Evolutionary conservation across 1,140 invertebrate genomes (phyloP), one percentile per base, ranked within the genome.

Genomic region (Bradysia coprophila): DNA sequence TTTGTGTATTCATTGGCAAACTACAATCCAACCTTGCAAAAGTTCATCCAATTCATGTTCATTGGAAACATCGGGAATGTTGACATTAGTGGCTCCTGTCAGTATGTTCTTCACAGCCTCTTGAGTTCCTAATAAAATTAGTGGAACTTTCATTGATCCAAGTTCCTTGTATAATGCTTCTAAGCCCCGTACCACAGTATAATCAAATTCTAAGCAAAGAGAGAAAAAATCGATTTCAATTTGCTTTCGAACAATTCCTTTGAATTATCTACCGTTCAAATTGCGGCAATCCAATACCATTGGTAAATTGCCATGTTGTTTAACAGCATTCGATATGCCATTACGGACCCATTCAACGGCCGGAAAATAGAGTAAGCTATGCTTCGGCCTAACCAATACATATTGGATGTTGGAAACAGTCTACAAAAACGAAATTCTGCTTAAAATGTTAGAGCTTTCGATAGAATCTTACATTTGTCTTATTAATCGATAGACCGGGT

Each of bases 301-400:
- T 1, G 82, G 82, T 40, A 85, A 64, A 5, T 71, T 75, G 20
- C 75, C 79, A 49, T 78, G 69, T 42, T 72, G 75, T 38, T 73
- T 64, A 1, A 78, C 75, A 1, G 75, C 78, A 55, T 81, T 76
- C 32, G 72, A 78, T 5, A 91, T 76, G 18, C 72, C 78, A 8
- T 76, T 69, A 43, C 83, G 71, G 15, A 90, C 75, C 56, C 87
- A 89, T 51, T 92, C 88, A 10, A 88, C 77, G 4, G 85, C 81
- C 1, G 88, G 86, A 55, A 91, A 94, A 49, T 84, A 85, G 1
- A 93, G 59, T 0, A 57, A 56, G 45, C 85, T 88, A 43, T 88
- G 82, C 42, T 78, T 78, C 1, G 85, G 82, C 2, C 78, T 80
- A 21, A 92, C 73, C 23, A 86, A 48, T 0, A 89, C 61, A 56